Evolutionary conservation across 2,888 invertebrate species (phyloP).

Genomic region (Pristionchus japonicus): DNA sequence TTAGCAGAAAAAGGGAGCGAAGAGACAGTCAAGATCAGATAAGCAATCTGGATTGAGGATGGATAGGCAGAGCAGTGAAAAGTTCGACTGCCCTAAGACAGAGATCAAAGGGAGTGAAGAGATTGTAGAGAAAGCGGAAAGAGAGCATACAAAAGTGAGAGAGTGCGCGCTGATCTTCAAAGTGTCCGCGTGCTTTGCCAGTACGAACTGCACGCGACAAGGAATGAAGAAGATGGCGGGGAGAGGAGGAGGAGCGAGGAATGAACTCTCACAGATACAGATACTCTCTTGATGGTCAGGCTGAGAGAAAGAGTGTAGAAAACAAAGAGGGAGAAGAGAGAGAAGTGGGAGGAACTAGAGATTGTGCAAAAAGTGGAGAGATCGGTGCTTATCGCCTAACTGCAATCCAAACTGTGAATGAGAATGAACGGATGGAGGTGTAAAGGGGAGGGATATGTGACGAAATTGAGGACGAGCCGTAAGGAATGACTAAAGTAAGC

Average conservation of each 20-base stretch:
- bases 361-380: background rate
- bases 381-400: background rate
- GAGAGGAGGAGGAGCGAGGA: background rate
- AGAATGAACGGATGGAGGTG: background rate
- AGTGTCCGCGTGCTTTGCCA: background rate
- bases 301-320: background rate
- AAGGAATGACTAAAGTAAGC: background rate
- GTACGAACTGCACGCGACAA: background rate
- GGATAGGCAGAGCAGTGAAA: background rate
- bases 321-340: background rate
- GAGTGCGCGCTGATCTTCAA: background rate
- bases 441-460: background rate
- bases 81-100: background rate
- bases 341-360: too few species aligned
- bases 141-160: background rate
- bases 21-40: background rate
- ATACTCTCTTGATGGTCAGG: background rate
- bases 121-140: background rate
- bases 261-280: background rate
- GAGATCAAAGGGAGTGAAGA: background rate
- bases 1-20: background rate
- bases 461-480: background rate
- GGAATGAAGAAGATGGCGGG: background rate
- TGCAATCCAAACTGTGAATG: constrained; percentile 1
- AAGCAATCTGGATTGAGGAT: background rate